phyloP scores from a whole-genome alignment of 2,113 vertebrate species.

The Hippolais icterina region DNA sequence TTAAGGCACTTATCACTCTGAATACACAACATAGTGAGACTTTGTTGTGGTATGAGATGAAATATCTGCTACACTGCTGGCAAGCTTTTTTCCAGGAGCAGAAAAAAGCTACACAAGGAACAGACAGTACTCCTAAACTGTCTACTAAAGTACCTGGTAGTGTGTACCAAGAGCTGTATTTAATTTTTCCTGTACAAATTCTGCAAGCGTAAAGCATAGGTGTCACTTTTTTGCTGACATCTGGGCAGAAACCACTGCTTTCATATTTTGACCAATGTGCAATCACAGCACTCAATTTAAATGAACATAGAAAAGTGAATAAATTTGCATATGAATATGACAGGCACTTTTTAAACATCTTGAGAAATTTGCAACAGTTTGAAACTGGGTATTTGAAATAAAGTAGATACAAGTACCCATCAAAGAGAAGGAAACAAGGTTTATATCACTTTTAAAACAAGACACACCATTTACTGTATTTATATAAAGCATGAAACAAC shows the following conservation, averaged over 20 bases:
- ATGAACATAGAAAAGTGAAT: neutral
- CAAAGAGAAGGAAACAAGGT: neutral
- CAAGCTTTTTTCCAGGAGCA: neutral
- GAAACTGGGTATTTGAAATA: neutral
- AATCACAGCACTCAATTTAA: neutral
- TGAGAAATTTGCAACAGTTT: neutral
- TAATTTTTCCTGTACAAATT: neutral
- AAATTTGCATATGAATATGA: neutral
- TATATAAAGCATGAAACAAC: neutral
- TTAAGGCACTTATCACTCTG: neutral
- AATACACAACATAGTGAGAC: neutral
- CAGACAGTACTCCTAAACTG: neutral
- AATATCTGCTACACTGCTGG: neutral
- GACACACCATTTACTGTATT: neutral
- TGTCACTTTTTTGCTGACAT: neutral
- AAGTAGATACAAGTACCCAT: neutral
- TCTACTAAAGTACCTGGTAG: neutral
- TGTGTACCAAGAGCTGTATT: neutral
- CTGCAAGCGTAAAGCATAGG: neutral
- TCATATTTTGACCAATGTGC: neutral
- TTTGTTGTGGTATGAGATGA: neutral
- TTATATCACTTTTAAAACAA: neutral
- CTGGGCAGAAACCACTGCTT: neutral
- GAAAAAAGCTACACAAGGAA: neutral
- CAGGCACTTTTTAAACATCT: constrained; percentile 1